These are phyloP conservation scores for Diabrotica balteata DNA, from an alignment of 2,888 invertebrate genomes.

Conservation along the genomic window DNA sequence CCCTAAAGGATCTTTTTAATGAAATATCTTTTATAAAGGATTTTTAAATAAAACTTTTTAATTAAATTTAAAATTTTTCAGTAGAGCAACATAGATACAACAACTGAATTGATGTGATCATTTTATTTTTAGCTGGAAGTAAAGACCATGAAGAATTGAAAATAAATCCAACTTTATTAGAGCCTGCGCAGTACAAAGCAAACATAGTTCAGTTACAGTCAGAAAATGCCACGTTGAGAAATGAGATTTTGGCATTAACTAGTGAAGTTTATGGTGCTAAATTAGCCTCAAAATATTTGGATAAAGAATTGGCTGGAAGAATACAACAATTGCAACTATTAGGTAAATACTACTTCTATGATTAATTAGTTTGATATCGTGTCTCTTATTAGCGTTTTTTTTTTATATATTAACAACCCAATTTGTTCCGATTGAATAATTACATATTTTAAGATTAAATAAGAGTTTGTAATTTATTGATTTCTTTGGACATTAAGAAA, in stretches of 20 bases:
- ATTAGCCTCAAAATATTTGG: conserved; percentile 84
- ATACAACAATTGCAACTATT: conserved; percentile 87
- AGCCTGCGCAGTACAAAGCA: conserved; percentile 60
- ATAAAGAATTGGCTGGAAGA: conserved; percentile 82
- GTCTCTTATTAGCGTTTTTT: too few relatives aligned
- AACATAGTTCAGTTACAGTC: conserved; percentile 68
- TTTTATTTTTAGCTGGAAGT: conserved; percentile 35
- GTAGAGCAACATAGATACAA: too few relatives aligned
- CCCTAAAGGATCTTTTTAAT: too few relatives aligned
- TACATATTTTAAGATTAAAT: too few relatives aligned
- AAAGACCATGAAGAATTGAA: conserved; percentile 54
- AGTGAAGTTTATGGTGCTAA: conserved; percentile 86
- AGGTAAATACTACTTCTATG: conserved; percentile 55
- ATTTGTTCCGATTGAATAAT: too few relatives aligned
- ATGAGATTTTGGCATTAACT: conserved; percentile 76
- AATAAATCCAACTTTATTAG: conserved; percentile 56
- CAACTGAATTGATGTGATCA: too few relatives aligned
- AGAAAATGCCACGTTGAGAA: conserved; percentile 75
- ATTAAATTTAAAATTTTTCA: too few relatives aligned
- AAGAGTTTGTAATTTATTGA: too few relatives aligned
- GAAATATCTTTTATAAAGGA: too few relatives aligned
- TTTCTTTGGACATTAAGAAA: too few relatives aligned
- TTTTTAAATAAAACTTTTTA: too few relatives aligned
- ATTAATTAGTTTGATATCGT: background rate
- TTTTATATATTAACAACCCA: too few relatives aligned